Evolutionary conservation across 2,888 invertebrate genomes (phyloP), one percentile per base, ranked within the genome.

Genomic region (Lapara coniferarum): DNA sequence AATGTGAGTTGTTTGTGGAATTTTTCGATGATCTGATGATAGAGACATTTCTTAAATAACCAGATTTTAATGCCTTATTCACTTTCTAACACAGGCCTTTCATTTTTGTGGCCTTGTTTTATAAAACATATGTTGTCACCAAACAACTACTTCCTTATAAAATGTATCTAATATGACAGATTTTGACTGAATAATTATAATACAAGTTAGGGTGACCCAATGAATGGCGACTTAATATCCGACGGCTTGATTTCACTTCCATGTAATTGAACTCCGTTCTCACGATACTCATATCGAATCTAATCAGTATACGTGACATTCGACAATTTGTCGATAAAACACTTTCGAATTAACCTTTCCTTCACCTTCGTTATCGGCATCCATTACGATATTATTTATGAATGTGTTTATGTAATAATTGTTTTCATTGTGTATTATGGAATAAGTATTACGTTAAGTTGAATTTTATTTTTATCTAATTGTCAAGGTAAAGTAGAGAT

Each of bases 401-500:
- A 4, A 44, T 14, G 13, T 16, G 51, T 52, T 52, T 16, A 68
- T 52, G 59, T 57, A 51, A 37, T 37, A 37, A 37, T 52, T 51
- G 16, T n/a, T 37, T 46, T 44, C 59, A 59, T 59, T 44, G 59
- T 59, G 13, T 52, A 59, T 59, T 44, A 53, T 59, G 13, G 30
- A 51, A 59, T 44, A 16, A 68, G 52, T 52, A 53, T 69, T 53
- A 51, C 53, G 44, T 55, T 71, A 14, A 59, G 25, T 49, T 37
- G 37, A 69, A 53, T 69, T 75, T 76, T 74, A 70, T 73, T 71
- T 76, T 69, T 71, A 68, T 72, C 71, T 59, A 71, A 72, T 67
- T 72, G 72, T 69, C 81, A 83, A 83, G 81, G 81, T 78, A 72
- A 69, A 52, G 49, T 57, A 58, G 30, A 51, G 49, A 66, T 66